phyloP scores from a whole-genome alignment of 2,113 vertebrate species.

The Rhinichthys klamathensis region DNA sequence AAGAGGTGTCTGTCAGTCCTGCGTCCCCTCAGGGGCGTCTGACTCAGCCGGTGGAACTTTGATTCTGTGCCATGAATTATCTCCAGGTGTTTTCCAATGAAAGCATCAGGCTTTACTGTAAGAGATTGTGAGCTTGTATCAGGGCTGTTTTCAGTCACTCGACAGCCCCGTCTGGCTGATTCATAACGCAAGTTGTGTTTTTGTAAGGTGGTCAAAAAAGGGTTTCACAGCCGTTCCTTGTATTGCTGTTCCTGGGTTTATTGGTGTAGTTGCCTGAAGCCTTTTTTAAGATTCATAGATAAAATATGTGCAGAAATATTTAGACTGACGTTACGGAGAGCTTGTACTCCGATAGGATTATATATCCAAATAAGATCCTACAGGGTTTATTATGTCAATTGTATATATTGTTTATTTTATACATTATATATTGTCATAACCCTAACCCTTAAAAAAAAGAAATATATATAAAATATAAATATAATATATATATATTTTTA shows the following conservation, averaged over 20 bases:
- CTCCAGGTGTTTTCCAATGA: slow-evolving; percentile 69
- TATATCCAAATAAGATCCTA: neutral
- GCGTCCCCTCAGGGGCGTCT: neutral
- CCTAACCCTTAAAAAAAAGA: no score
- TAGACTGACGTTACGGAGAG: slow-evolving; percentile 48
- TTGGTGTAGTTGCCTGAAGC: neutral
- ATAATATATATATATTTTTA: neutral
- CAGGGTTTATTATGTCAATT: neutral
- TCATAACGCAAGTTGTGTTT: slow-evolving; percentile 55
- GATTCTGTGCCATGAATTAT: slow-evolving; percentile 2
- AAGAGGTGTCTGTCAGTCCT: slow-evolving; percentile 34
- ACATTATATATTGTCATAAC: no score
- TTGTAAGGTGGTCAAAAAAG: slow-evolving; percentile 30
- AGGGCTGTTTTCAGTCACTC: slow-evolving; percentile 52
- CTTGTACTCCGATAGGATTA: neutral
- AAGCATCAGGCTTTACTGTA: slow-evolving; percentile 51
- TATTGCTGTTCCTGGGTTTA: neutral
- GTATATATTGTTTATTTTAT: neutral
- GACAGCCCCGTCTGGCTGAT: slow-evolving; percentile 63
- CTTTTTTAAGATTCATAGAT: neutral
- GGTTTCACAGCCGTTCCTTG: neutral
- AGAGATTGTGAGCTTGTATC: slow-evolving; percentile 33
- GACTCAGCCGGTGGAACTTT: slow-evolving; percentile 45
- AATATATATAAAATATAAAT: no score
- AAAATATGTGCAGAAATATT: slow-evolving; percentile 25